A percentile compares a stretch with the other conserved stretches of the same genome.
These are phyloP conservation scores for Spinibarbus caldwelli DNA, from an alignment of 2,797 vertebrate species.

Conservation along the genomic window DNA sequence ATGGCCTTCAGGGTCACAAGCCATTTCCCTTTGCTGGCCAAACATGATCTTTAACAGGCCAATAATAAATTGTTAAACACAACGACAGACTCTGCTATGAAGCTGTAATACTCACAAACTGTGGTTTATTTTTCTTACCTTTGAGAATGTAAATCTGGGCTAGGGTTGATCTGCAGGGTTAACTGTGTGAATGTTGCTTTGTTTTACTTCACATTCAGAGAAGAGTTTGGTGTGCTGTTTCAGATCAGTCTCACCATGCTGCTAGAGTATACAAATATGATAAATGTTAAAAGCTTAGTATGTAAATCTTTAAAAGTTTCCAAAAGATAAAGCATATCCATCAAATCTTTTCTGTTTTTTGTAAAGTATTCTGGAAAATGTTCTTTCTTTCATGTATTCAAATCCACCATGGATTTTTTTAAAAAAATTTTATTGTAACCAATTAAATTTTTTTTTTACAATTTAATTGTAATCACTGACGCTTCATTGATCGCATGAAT, in stretches of 20 bases:
- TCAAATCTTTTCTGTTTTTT: neutral
- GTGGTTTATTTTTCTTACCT: slow-evolving; percentile 28
- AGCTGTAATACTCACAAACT: slow-evolving; percentile 21
- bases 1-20: slow-evolving; percentile 69
- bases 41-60: slow-evolving; percentile 65
- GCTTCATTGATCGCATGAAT: neutral
- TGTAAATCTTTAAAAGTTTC: neutral
- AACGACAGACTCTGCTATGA: slow-evolving; percentile 58
- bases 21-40: slow-evolving; percentile 69
- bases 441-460: too few relatives aligned
- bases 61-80: slow-evolving; percentile 60
- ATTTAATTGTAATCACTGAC: too few relatives aligned
- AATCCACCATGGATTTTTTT: too few relatives aligned
- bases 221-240: slow-evolving; percentile 19
- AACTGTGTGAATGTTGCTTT: slow-evolving; percentile 40
- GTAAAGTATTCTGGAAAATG: neutral
- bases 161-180: slow-evolving; percentile 26
- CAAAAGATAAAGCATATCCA: neutral
- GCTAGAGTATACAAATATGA: neutral
- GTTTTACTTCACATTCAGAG: slow-evolving; percentile 11
- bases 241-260: neutral
- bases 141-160: slow-evolving; percentile 32
- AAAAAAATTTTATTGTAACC: neutral
- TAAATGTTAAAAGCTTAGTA: neutral
- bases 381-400: too few relatives aligned